A percentile compares a stretch with the other conserved stretches of the same genome.
phyloP scores from a whole-genome alignment of 2,797 vertebrate species.

The Carduelis carduelis region DNA sequence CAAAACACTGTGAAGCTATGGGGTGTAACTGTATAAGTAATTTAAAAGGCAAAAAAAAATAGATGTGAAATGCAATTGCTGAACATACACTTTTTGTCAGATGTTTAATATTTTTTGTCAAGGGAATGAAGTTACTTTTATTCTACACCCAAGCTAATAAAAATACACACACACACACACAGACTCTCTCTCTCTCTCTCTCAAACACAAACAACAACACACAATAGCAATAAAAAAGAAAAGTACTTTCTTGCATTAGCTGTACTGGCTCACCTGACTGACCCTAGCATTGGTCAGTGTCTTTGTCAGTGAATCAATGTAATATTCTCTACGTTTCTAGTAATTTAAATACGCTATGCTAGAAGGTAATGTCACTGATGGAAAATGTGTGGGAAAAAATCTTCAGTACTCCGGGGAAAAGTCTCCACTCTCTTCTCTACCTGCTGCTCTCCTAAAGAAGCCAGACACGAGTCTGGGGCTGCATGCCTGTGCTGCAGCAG shows the following conservation, averaged over 20 bases:
- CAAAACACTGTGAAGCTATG: not conserved
- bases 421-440: not conserved
- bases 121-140: not conserved
- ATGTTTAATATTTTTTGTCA: not conserved
- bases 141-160: not conserved
- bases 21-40: not conserved
- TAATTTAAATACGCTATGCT: not conserved
- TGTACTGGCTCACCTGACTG: not conserved
- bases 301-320: not conserved
- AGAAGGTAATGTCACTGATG: not conserved
- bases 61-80: not conserved
- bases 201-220: not conserved
- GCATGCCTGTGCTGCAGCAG: not conserved
- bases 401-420: not conserved
- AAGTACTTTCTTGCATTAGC: not conserved
- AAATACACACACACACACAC: not conserved
- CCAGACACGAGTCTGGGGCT: not conserved
- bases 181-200: too few species aligned
- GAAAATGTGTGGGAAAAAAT: not conserved
- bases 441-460: not conserved
- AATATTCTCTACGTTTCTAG: not conserved
- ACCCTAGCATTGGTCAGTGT: not conserved
- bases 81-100: not conserved
- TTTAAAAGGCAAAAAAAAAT: conserved; percentile 18
- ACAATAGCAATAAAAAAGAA: not conserved